A percentile compares a stretch with the other conserved stretches of the same genome.
Conservation (phyloP, 2,888 invertebrate species). For the Patella ulyssiponensis region DNA sequence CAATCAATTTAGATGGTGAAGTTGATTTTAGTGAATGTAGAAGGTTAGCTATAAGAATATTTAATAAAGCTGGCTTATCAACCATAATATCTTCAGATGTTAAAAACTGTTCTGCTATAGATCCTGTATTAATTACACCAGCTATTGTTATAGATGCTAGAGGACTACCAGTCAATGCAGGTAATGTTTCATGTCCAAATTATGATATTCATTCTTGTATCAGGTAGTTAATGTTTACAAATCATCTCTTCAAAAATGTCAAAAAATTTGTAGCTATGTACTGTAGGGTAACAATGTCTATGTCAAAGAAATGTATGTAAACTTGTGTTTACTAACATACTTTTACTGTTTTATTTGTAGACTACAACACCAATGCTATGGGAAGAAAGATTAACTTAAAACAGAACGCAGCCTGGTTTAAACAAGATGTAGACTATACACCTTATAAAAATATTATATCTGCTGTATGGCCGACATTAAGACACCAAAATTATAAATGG, state of each 20-base stretch:
- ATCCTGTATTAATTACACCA: conserved; percentile 38
- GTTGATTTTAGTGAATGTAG: conserved; percentile 40
- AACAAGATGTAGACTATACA: conserved; percentile 38
- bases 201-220: too few species aligned
- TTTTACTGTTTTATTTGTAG: neutral
- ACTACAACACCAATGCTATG: neutral
- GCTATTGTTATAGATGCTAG: conserved; percentile 40
- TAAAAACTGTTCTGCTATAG: conserved; percentile 39
- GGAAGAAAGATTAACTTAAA: conserved; percentile 22
- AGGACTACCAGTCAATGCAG: conserved; percentile 19
- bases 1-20: conserved; percentile 9
- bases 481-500: conserved; percentile 31
- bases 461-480: conserved; percentile 36
- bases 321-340: too few species aligned
- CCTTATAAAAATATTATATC: conserved; percentile 35
- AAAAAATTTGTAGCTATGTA: too few species aligned
- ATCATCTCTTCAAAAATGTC: too few species aligned
- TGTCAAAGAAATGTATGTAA: too few species aligned
- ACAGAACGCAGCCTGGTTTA: conserved; percentile 28
- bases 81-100: conserved; percentile 33
- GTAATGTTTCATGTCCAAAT: too few species aligned
- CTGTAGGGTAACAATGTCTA: too few species aligned
- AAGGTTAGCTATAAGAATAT: conserved; percentile 38
- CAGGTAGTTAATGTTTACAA: too few species aligned
- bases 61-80: conserved; percentile 39